phyloP scores from a whole-genome alignment of 2,888 invertebrate species.

The Beris chalybata region DNA sequence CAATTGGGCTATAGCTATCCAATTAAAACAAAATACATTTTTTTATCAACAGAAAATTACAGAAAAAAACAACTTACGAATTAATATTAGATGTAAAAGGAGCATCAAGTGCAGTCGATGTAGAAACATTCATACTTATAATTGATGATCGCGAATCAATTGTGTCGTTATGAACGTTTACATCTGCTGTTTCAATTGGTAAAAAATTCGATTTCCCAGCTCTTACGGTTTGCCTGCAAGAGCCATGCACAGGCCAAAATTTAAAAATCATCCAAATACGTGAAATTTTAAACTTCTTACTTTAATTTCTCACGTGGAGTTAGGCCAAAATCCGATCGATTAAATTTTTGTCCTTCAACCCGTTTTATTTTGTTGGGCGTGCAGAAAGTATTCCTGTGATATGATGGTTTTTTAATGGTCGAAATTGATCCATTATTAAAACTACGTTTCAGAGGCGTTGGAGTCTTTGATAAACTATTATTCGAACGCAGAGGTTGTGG shows the following conservation, averaged over 20 bases:
- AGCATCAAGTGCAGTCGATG: constrained; percentile 45
- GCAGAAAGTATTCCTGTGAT: constrained; percentile 45
- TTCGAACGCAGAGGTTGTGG: constrained; percentile 14
- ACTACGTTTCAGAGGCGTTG: constrained; percentile 17
- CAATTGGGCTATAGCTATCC: constrained; percentile 44
- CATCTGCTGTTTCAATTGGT: not conserved
- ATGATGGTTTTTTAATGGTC: constrained; percentile 11
- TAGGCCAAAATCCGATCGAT: constrained; percentile 44
- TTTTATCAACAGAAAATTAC: not conserved
- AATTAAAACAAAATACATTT: not conserved
- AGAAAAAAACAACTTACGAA: constrained; percentile 32
- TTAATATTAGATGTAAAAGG: constrained; percentile 15
- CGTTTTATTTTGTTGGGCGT: constrained; percentile 44
- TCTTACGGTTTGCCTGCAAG: too few relatives aligned
- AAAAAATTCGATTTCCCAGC: not conserved
- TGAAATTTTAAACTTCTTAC: constrained; percentile 35
- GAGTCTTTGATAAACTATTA: constrained; percentile 33
- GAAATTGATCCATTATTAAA: constrained; percentile 17
- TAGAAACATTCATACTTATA: constrained; percentile 45
- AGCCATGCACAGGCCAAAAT: not conserved
- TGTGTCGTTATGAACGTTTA: constrained; percentile 34
- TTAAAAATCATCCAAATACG: constrained; percentile 2
- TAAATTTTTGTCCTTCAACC: constrained; percentile 41
- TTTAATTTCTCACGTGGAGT: constrained; percentile 45
- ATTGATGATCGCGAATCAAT: constrained; percentile 43